Evolutionary conservation across 2,888 invertebrate species (phyloP).

Genomic region (Leptinotarsa rubiginosa): DNA sequence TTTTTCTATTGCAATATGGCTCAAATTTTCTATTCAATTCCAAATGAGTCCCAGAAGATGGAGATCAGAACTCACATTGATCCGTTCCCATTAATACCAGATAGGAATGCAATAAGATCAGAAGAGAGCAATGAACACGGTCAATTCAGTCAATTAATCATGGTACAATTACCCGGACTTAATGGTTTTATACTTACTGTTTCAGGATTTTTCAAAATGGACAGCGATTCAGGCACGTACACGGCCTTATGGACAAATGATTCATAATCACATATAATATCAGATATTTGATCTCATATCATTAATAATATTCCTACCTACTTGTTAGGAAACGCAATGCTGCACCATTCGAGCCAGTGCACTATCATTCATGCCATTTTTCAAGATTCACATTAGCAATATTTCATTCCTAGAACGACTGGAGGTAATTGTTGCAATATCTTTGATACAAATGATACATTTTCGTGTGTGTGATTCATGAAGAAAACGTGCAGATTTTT

Average conservation of each 20-base stretch:
- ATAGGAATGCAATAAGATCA: constrained; percentile 35
- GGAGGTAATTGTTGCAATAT: constrained; percentile 34
- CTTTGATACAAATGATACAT: constrained; percentile 16
- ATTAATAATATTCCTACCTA: constrained; percentile 57
- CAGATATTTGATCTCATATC: constrained; percentile 58
- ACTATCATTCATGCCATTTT: constrained; percentile 44
- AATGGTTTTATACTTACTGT: constrained; percentile 50
- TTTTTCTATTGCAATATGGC: too few species aligned
- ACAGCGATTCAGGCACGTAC: constrained; percentile 47
- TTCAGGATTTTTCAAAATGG: constrained; percentile 45
- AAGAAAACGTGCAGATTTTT: constrained; percentile 10
- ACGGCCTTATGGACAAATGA: constrained; percentile 48
- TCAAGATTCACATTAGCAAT: constrained; percentile 36
- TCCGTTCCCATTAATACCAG: constrained; percentile 21
- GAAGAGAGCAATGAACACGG: constrained; percentile 26
- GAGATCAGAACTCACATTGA: neutral
- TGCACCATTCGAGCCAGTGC: constrained; percentile 40
- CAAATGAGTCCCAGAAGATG: neutral
- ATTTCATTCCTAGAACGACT: constrained; percentile 39
- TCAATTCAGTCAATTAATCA: constrained; percentile 46
- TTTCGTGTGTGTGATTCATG: constrained; percentile 12
- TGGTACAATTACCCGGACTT: constrained; percentile 50
- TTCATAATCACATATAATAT: constrained; percentile 57
- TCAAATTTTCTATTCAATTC: too few species aligned
- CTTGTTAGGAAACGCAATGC: constrained; percentile 44